Evolutionary conservation across 2,113 vertebrate genomes (phyloP), one percentile per base, ranked within the genome.

Genomic region (Coturnix japonica): DNA sequence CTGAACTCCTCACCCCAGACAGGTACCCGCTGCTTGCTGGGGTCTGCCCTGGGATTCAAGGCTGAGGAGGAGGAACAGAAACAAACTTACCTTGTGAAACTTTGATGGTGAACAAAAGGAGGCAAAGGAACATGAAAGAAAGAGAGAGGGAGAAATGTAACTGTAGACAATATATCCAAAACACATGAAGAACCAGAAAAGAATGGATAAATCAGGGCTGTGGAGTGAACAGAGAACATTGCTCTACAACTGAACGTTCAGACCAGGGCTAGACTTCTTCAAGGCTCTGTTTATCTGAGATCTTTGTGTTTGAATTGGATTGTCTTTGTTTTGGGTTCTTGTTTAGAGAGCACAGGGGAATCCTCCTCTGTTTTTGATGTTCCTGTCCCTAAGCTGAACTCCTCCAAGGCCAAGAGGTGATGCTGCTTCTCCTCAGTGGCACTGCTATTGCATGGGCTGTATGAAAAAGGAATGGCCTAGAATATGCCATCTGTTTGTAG

Each of bases 71-170:
- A 88, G 91, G 63, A 95, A 87, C 88, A 79, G 88, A 82, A 94
- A 64, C 65, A 77, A 79, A 95, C 96, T 96, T 98, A 98, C 98
- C 98, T 98, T 98, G 98, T 87, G 98, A 98, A 95, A 98, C 98
- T 98, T 96, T 91, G 93, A 90, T 74, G 86, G 84, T 95, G 85
- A 88, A 95, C 89, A 77, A 96, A 95, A 88, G 87, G 91, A 91
- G 35, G 89, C 63, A 95, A 96, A 95, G 96, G 93, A 95, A 96
- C 96, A 89, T 94, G 91, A 95, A 95, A 94, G 87, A 96, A 93
- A 93, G 77, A 92, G 94, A 95, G 91, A 94, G 92, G 94, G 90
- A 93, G 76, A 95, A 91, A 95, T 69, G 88, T 96, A 93, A 95
- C 87, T 96, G 89, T 96, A 95, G 93, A 91, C 1, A 0, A 39